Conservation (phyloP, 2,113 vertebrate species). For the Mastomys natalensis region DNA sequence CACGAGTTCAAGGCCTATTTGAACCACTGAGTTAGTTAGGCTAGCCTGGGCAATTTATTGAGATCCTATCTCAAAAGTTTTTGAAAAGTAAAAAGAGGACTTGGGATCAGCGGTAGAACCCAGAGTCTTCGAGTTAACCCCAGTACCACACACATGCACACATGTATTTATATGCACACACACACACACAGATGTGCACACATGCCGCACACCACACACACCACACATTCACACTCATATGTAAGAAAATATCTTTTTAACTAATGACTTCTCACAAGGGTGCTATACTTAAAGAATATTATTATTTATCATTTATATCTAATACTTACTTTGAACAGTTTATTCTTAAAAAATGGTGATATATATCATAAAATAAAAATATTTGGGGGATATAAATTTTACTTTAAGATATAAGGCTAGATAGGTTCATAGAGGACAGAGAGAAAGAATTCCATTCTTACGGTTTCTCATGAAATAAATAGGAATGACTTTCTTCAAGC, state of each 20-base stretch:
- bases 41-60: not conserved
- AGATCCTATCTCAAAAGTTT: not conserved
- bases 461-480: slow-evolving; percentile 50
- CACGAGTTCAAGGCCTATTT: not conserved
- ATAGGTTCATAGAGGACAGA: not conserved
- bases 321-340: slow-evolving; percentile 25
- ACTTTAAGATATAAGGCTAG: not conserved
- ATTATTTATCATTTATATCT: not conserved
- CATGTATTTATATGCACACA: not conserved
- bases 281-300: not conserved
- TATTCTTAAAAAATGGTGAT: not conserved
- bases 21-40: not conserved
- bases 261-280: not conserved
- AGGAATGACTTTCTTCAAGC: slow-evolving; percentile 51
- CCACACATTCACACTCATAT: not conserved
- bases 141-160: not conserved
- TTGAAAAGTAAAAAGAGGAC: not conserved
- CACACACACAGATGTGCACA: not conserved
- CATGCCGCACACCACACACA: not conserved
- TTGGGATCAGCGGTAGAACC: not conserved
- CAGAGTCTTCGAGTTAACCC: not conserved
- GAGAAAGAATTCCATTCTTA: slow-evolving; percentile 12
- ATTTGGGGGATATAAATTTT: slow-evolving; percentile 30
- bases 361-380: slow-evolving; percentile 33
- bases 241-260: not conserved